Evolutionary conservation across 2,113 vertebrate species (phyloP).

Genomic region (Tachysurus vachellii): DNA sequence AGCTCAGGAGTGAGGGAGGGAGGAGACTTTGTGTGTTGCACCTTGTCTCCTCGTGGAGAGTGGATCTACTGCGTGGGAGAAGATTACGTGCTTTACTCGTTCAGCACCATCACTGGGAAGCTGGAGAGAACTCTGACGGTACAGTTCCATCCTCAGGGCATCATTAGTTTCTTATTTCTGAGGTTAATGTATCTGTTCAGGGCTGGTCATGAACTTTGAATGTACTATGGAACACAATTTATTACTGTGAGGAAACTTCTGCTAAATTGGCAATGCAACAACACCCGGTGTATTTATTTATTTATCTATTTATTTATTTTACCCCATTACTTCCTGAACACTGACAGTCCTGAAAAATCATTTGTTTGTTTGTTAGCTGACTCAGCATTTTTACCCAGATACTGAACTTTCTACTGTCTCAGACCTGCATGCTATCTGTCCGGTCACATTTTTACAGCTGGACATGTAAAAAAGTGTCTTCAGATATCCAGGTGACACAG

Average conservation of each 20-base stretch:
- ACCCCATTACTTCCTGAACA: background rate
- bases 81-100: slow-evolving; percentile 97
- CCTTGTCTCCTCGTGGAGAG: slow-evolving; percentile 93
- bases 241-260: background rate
- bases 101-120: slow-evolving; percentile 96
- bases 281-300: background rate
- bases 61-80: slow-evolving; percentile 99
- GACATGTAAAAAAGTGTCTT: too few relatives aligned
- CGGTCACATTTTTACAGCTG: background rate
- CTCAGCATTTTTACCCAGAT: background rate
- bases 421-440: background rate
- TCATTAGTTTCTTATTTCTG: background rate
- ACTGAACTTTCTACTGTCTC: background rate
- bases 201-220: background rate
- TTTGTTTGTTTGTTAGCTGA: background rate
- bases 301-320: too few relatives aligned
- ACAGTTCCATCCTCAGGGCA: slow-evolving; percentile 55
- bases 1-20: slow-evolving; percentile 97
- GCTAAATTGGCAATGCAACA: background rate
- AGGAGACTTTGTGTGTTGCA: slow-evolving; percentile 97
- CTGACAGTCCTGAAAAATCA: background rate
- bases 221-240: background rate
- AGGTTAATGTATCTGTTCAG: background rate
- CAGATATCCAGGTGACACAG: background rate
- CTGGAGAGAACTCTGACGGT: slow-evolving; percentile 97